Evolutionary conservation across 53 echinoderm and acorn worm species (phyloP).

Genomic region (Stichopus horrens): DNA sequence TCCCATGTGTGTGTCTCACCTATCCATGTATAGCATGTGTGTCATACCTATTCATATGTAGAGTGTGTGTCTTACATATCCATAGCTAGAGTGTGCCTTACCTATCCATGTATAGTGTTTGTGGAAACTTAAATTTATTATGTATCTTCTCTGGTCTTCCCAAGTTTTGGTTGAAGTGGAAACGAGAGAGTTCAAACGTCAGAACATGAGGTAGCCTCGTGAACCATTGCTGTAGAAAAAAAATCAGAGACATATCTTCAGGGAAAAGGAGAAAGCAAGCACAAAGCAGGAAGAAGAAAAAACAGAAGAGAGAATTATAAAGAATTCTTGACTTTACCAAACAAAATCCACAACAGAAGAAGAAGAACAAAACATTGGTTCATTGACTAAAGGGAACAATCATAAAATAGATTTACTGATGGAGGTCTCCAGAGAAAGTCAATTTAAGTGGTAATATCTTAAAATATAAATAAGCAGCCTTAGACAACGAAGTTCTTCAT

Average conservation of each 20-base stretch:
- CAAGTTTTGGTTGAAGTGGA: constrained; percentile 88
- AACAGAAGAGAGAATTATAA: too few species aligned
- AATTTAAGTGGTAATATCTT: too few species aligned
- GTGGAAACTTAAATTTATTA: constrained; percentile 82
- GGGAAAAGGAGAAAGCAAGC: too few species aligned
- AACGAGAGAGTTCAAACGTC: constrained; percentile 93
- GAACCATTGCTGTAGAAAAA: constrained; percentile 89
- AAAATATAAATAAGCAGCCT: too few species aligned
- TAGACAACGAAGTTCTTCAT: too few species aligned
- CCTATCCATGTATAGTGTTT: constrained; percentile 94
- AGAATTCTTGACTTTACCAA: too few species aligned
- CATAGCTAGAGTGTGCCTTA: constrained; percentile 10
- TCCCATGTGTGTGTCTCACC: neutral
- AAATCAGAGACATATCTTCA: neutral
- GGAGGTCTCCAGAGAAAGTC: too few species aligned
- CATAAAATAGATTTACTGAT: too few species aligned
- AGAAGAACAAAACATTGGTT: too few species aligned
- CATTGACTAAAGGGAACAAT: too few species aligned
- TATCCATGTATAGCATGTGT: neutral
- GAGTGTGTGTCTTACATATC: neutral
- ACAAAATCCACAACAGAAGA: too few species aligned
- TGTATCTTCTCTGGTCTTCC: constrained; percentile 97
- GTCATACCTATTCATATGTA: neutral
- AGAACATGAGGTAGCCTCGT: constrained; percentile 90
- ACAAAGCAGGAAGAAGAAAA: too few species aligned